Percentiles rank a stretch among this genome's conserved stretches.
phyloP scores from a whole-genome alignment of 2,113 vertebrate species.

The Sorex araneus region DNA sequence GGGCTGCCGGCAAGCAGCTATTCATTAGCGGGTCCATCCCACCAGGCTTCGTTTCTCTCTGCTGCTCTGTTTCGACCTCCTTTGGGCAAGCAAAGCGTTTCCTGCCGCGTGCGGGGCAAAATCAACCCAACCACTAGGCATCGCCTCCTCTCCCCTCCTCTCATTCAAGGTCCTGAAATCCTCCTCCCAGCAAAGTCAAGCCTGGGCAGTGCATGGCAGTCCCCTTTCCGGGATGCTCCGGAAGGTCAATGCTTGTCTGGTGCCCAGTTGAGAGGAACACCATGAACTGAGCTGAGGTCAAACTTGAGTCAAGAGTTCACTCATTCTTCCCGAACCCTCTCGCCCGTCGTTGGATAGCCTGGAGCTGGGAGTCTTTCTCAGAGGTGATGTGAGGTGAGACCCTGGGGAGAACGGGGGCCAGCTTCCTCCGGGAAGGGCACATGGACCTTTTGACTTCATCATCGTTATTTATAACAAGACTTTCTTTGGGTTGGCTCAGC shows the following conservation, averaged over 20 bases:
- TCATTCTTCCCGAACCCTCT: background rate
- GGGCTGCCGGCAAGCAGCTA: background rate
- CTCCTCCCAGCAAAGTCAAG: background rate
- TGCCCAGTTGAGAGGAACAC: background rate
- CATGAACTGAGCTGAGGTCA: background rate
- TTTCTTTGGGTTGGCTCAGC: background rate
- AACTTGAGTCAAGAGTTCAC: accelerated
- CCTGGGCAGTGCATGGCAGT: background rate
- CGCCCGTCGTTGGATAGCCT: background rate
- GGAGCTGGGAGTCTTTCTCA: background rate
- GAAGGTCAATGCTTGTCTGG: background rate
- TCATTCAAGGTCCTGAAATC: background rate
- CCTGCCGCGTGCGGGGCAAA: background rate
- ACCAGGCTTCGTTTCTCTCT: background rate
- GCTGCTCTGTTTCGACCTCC: background rate
- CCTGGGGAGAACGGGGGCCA: background rate
- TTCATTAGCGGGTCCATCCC: background rate
- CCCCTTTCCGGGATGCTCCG: background rate
- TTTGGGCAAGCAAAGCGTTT: background rate
- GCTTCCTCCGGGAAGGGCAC: background rate
- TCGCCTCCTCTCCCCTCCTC: background rate
- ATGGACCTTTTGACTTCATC: accelerated
- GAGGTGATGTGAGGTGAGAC: background rate
- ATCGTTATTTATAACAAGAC: accelerated
- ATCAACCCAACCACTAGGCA: too few species aligned